Conservation (phyloP, 2,113 vertebrate genomes). For the Genyomyrus donnyi region DNA sequence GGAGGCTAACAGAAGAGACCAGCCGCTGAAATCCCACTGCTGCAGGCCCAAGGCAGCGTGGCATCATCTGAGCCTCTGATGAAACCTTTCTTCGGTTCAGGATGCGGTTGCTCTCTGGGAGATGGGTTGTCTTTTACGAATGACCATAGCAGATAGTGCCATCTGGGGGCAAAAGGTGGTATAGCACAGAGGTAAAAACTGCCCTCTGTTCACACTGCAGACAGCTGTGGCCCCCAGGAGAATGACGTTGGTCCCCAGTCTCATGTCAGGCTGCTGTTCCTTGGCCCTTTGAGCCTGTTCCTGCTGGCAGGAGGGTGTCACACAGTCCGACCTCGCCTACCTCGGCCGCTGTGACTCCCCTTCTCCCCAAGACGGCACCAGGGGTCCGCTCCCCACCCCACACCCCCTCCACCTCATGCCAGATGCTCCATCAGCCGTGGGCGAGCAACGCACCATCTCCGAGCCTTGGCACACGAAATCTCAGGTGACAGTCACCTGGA, state of each 20-base stretch:
- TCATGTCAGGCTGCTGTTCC: background rate
- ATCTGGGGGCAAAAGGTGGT: background rate
- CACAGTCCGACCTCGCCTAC: background rate
- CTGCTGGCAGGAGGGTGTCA: background rate
- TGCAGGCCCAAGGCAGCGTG: background rate
- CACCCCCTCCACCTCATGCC: constrained; percentile 48
- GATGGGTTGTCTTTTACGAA: background rate
- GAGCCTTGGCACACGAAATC: constrained; percentile 71
- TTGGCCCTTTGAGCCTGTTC: constrained; percentile 11
- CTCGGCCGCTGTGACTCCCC: background rate
- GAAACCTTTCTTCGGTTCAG: background rate
- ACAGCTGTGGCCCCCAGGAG: background rate
- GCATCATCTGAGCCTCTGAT: background rate
- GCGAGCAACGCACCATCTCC: constrained; percentile 52
- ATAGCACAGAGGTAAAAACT: background rate
- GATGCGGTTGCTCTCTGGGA: background rate
- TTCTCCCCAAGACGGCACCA: background rate
- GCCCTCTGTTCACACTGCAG: background rate
- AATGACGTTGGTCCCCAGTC: background rate
- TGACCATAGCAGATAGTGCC: constrained; percentile 10
- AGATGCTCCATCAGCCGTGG: constrained; percentile 63
- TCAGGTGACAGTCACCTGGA: constrained; percentile 83
- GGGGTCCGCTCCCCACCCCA: background rate
- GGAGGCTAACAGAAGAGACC: background rate
- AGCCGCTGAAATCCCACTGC: too few relatives aligned